Evolutionary conservation across 2,888 invertebrate species (phyloP).

Genomic region (Acanthacorydalis orientalis): DNA sequence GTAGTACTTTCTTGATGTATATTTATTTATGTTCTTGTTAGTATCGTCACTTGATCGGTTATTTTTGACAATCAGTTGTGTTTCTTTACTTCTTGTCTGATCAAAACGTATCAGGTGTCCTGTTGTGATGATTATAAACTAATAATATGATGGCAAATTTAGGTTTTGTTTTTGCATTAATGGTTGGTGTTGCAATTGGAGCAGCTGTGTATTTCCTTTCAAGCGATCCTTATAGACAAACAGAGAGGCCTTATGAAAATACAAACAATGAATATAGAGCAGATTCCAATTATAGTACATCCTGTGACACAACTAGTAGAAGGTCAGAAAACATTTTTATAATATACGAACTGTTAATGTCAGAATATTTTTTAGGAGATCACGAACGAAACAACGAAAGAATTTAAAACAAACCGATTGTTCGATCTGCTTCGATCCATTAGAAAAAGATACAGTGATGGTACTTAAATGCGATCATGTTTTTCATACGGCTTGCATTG

Average conservation of each 20-base stretch:
- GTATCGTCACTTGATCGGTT: no score
- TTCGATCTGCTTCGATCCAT: background rate
- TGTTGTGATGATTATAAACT: background rate
- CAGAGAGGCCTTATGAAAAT: background rate
- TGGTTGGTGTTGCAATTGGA: slow-evolving; percentile 1
- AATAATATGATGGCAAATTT: background rate
- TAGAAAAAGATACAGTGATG: background rate
- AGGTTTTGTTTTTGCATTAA: background rate
- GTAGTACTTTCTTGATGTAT: no score
- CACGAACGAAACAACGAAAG: no score
- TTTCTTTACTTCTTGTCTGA: background rate
- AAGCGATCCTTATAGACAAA: no score
- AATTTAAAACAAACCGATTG: no score
- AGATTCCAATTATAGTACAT: no score
- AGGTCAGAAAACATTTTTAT: no score
- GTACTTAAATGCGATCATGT: background rate
- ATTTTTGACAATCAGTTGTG: background rate
- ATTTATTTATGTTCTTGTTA: no score
- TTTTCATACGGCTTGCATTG: background rate
- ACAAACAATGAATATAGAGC: no score
- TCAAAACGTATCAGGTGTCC: background rate
- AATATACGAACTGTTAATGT: no score
- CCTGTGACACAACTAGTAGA: no score
- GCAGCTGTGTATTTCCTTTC: background rate
- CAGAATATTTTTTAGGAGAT: no score